Conservation (phyloP, 2,888 invertebrate genomes). For the Diarsia mendica region DNA sequence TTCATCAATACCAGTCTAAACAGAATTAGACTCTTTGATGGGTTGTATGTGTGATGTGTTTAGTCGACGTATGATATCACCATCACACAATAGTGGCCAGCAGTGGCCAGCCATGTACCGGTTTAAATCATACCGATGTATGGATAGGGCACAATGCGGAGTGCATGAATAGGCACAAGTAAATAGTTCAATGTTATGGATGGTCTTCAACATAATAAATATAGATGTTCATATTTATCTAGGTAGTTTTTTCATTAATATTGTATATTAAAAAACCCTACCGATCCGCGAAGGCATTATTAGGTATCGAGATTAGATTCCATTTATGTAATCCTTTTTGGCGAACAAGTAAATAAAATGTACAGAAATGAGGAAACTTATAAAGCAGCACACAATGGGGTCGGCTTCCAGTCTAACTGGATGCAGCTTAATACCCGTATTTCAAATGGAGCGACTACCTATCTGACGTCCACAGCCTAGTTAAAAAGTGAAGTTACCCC, state of each 20-base stretch:
- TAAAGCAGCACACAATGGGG: too few species aligned
- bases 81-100: slow-evolving; percentile 41
- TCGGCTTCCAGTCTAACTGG: too few species aligned
- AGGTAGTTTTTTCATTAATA: not conserved
- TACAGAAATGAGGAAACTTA: too few species aligned
- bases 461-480: too few species aligned
- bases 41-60: slow-evolving; percentile 15
- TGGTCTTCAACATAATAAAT: not conserved
- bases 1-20: slow-evolving; percentile 37
- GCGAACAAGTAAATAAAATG: too few species aligned
- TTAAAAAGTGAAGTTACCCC: too few species aligned
- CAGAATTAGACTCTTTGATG: slow-evolving; percentile 34
- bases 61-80: slow-evolving; percentile 54
- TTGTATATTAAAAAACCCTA: too few species aligned
- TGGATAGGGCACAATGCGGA: slow-evolving; percentile 34
- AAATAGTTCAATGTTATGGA: slow-evolving; percentile 35
- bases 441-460: too few species aligned
- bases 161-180: slow-evolving; percentile 43
- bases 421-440: too few species aligned
- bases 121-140: slow-evolving; percentile 55
- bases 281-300: too few species aligned
- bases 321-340: too few species aligned
- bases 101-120: slow-evolving; percentile 30
- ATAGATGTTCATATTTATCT: not conserved
- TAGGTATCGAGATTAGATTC: too few species aligned